phyloP scores from a whole-genome alignment of 2,888 invertebrate species.

The Noctuana brunneofusca region DNA sequence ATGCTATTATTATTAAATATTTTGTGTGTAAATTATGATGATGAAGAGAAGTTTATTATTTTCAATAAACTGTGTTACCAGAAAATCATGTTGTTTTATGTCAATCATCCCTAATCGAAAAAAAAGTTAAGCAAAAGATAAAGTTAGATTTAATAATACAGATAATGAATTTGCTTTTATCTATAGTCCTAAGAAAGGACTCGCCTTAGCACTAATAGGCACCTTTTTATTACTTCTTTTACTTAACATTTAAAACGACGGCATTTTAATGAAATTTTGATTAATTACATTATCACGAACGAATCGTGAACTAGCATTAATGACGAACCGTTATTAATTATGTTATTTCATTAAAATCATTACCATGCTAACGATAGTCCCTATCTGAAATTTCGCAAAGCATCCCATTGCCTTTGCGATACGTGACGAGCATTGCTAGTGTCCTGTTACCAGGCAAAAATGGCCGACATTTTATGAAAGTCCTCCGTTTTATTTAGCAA shows the following conservation, averaged over 20 bases:
- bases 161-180: too few species aligned
- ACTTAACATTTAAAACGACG: too few species aligned
- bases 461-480: conserved; percentile 21
- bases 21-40: conserved; percentile 60
- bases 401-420: neutral
- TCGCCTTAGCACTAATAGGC: too few species aligned
- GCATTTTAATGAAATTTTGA: too few species aligned
- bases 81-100: conserved; percentile 27
- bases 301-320: neutral
- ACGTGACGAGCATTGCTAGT: conserved; percentile 20
- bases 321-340: neutral
- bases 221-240: too few species aligned
- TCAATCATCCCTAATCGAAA: too few species aligned
- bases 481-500: conserved; percentile 4
- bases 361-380: neutral
- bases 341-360: neutral
- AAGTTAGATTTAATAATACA: too few species aligned
- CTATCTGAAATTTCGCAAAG: conserved; percentile 8
- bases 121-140: too few species aligned
- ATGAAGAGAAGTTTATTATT: conserved; percentile 71
- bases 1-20: conserved; percentile 49
- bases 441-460: conserved; percentile 8
- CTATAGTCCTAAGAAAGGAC: too few species aligned
- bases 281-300: too few species aligned
- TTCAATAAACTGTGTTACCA: conserved; percentile 75